These are phyloP conservation scores for Idris sp. DNA, from an alignment of 1,140 invertebrate genomes.

Conservation along the genomic window DNA sequence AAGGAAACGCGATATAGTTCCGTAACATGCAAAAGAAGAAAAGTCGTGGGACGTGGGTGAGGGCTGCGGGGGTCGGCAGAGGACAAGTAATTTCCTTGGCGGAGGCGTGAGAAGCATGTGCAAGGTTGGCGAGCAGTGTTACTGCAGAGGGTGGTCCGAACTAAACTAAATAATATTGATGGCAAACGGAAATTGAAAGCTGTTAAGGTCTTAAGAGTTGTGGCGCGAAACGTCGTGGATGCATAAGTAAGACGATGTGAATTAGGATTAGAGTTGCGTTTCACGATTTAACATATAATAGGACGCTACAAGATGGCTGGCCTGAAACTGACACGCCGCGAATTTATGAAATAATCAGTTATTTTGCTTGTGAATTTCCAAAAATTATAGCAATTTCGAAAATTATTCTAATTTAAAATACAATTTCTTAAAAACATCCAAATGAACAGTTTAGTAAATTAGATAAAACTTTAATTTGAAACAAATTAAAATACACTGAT, in stretches of 20 bases:
- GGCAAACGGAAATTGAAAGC: conserved; percentile 79
- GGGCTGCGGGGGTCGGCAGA: conserved; percentile 55
- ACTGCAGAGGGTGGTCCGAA: conserved; percentile 70
- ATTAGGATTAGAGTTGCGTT: conserved; percentile 73
- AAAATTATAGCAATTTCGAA: too few species aligned
- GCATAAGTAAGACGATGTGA: conserved; percentile 75
- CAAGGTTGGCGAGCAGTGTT: conserved; percentile 56
- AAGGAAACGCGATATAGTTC: conserved; percentile 52
- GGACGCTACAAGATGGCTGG: conserved; percentile 1
- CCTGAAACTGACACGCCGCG: conserved; percentile 24
- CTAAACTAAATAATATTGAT: conserved; percentile 80
- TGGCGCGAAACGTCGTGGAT: conserved; percentile 69
- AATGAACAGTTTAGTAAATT: too few species aligned
- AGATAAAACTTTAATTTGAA: too few species aligned
- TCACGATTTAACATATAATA: conserved; percentile 55
- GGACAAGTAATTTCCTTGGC: conserved; percentile 78
- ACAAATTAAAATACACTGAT: too few species aligned
- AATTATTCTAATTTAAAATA: too few species aligned
- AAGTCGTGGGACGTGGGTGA: conserved; percentile 38
- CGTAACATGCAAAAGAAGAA: conserved; percentile 54
- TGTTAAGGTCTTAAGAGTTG: conserved; percentile 75
- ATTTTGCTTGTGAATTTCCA: neutral
- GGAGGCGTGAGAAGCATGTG: conserved; percentile 74
- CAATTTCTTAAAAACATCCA: too few species aligned
- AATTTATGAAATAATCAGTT: conserved; percentile 36